A percentile compares a stretch with the other conserved stretches of the same genome.
Evolutionary conservation across 1,140 invertebrate species (phyloP).

Genomic region (Ridgeia piscesae): DNA sequence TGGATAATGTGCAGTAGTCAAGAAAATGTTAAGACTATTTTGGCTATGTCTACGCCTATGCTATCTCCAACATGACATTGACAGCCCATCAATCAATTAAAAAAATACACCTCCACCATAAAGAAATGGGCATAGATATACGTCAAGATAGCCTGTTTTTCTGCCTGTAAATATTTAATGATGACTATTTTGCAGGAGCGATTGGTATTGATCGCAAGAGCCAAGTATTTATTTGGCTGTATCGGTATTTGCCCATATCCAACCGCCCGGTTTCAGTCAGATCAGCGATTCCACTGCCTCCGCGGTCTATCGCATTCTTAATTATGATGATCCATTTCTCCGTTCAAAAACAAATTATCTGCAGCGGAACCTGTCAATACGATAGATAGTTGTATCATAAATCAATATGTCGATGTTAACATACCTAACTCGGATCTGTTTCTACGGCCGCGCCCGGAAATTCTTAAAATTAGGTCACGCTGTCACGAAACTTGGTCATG

Average conservation of each 20-base stretch:
- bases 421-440: not conserved
- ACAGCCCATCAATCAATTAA: not conserved
- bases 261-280: not conserved
- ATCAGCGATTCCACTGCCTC: not conserved
- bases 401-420: not conserved
- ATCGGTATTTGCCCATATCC: not conserved
- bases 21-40: not conserved
- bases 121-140: not conserved
- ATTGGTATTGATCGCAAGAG: not conserved
- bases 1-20: not conserved
- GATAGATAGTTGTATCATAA: not conserved
- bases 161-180: not conserved
- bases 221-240: not conserved
- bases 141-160: not conserved
- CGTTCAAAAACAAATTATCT: not conserved
- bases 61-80: not conserved
- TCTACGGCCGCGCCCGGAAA: conserved; percentile 2
- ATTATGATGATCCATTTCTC: not conserved
- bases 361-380: not conserved
- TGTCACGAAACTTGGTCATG: conserved; percentile 4
- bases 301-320: not conserved
- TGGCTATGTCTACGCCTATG: no score
- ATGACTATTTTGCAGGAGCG: not conserved
- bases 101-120: not conserved
- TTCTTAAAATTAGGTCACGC: conserved; percentile 1